Conservation (phyloP, 2,113 vertebrate species). For the Pollachius pollachius region DNA sequence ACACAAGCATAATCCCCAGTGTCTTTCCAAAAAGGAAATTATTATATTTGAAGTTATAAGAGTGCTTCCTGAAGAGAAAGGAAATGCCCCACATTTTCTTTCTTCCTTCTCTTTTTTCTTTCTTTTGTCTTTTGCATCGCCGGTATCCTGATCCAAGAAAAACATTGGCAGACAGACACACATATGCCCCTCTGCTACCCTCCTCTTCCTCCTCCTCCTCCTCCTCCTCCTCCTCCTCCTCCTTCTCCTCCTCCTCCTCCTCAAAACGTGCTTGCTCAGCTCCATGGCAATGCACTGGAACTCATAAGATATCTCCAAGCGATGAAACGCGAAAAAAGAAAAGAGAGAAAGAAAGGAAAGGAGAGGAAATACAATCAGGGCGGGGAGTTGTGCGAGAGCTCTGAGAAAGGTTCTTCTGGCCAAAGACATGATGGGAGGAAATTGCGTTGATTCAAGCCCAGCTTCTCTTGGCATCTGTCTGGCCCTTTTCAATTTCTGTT, state of each 20-base stretch:
- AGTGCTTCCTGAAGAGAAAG: slow-evolving; percentile 63
- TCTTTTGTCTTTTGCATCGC: slow-evolving; percentile 24
- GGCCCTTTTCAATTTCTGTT: slow-evolving; percentile 39
- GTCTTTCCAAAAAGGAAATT: slow-evolving; percentile 73
- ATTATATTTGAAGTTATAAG: slow-evolving; percentile 73
- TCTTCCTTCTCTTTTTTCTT: not conserved
- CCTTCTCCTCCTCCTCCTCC: not conserved
- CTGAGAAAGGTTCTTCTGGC: slow-evolving; percentile 49
- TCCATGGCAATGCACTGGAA: slow-evolving; percentile 39
- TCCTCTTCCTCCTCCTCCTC: slow-evolving; percentile 11
- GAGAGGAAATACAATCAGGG: too few relatives aligned
- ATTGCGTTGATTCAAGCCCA: slow-evolving; percentile 68
- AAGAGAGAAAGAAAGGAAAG: slow-evolving; percentile 26
- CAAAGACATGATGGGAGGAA: slow-evolving; percentile 56
- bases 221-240: too few relatives aligned
- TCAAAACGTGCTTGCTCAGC: not conserved
- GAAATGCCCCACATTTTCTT: slow-evolving; percentile 51
- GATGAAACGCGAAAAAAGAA: slow-evolving; percentile 8
- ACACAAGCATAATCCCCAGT: slow-evolving; percentile 57
- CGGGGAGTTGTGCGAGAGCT: too few relatives aligned
- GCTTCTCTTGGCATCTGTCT: slow-evolving; percentile 55
- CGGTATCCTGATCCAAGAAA: slow-evolving; percentile 65
- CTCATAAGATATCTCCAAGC: slow-evolving; percentile 48
- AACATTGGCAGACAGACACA: slow-evolving; percentile 64
- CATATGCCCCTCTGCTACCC: slow-evolving; percentile 34